Base-by-base conservation (phyloP, 2,113 vertebrate species). In the Setophaga coronata region DNA sequence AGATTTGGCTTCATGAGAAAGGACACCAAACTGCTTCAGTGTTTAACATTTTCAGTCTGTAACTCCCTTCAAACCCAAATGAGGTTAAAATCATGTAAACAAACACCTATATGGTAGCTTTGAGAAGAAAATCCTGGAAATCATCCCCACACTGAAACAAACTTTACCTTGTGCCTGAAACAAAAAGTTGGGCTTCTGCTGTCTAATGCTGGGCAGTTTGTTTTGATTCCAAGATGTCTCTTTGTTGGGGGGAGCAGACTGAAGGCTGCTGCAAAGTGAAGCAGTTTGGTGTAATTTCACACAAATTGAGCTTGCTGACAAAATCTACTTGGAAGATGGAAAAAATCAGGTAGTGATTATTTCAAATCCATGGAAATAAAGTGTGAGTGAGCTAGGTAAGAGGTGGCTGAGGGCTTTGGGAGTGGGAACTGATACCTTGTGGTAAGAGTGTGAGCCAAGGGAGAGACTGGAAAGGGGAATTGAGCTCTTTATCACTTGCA, bases 161-260 rank as follows among this genome's bases (percentile, higher is more conserved):
- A 3, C 28, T 89, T 64, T 17, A 7, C 4, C 18, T 58, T 66
- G 28, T 82, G 28, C 20, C 21, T 34, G 16, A 33, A 23, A 10
- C 29, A 34, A n/a, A 34, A 60, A 11, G 7, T 31, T 28, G 2
- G 6, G 25, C 13, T 88, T 9, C 9, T 26, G 18, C 23, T 19
- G 0, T 47, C 45, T 38, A 14, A 20, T 0, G 0, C 20, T 17
- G 29, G 14, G 20, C 15, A 38, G 18, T 25, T 62, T 53, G 28
- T 42, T 83, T 69, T 24, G 38, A 10, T 61, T 53, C 57, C 7
- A 21, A 2, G 42, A 9, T 33, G 50, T 15, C 21, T 15, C 24
- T 87, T 51, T 69, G 31, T 9, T 65, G 79, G 28, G 25, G 57
- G n/a, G 12, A 9, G 2, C n/a, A 29, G 50, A 11, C 16, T 54